phyloP scores from a whole-genome alignment of 1,140 invertebrate species.

The Zaprionus taronus region DNA sequence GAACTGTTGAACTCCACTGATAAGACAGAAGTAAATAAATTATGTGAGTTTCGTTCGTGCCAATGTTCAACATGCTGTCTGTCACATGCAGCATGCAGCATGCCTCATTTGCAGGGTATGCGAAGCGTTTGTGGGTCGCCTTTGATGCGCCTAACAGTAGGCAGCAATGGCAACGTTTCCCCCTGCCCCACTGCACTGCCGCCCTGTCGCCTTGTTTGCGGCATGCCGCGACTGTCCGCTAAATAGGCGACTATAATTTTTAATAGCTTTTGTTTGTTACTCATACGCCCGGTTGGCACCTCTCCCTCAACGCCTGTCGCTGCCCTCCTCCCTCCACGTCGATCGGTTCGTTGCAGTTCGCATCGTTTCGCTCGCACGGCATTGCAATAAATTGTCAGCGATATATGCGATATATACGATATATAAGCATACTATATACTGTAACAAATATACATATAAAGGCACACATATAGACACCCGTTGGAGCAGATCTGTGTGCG shows the following conservation, averaged over 20 bases:
- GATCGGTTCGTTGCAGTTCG: slow-evolving; percentile 22
- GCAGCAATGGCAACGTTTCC: slow-evolving; percentile 19
- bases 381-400: slow-evolving; percentile 51
- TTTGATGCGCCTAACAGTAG: slow-evolving; percentile 59
- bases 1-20: not conserved
- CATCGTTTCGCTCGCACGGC: slow-evolving; percentile 31
- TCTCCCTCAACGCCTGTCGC: not conserved
- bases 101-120: slow-evolving; percentile 25
- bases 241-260: slow-evolving; percentile 63
- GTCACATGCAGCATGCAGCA: not conserved
- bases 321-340: not conserved
- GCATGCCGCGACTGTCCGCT: slow-evolving; percentile 24
- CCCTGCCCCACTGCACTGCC: not conserved
- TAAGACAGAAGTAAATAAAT: not conserved
- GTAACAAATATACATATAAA: slow-evolving; percentile 1
- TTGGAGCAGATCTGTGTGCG: not conserved
- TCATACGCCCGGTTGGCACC: slow-evolving; percentile 47
- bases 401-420: slow-evolving; percentile 19
- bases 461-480: not conserved
- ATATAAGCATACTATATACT: not conserved
- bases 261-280: slow-evolving; percentile 72
- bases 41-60: no score
- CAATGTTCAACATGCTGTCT: not conserved
- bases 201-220: not conserved
- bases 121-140: slow-evolving; percentile 46